These are phyloP conservation scores for Diloba caeruleocephala DNA, from an alignment of 2,888 invertebrate genomes.

Conservation along the genomic window DNA sequence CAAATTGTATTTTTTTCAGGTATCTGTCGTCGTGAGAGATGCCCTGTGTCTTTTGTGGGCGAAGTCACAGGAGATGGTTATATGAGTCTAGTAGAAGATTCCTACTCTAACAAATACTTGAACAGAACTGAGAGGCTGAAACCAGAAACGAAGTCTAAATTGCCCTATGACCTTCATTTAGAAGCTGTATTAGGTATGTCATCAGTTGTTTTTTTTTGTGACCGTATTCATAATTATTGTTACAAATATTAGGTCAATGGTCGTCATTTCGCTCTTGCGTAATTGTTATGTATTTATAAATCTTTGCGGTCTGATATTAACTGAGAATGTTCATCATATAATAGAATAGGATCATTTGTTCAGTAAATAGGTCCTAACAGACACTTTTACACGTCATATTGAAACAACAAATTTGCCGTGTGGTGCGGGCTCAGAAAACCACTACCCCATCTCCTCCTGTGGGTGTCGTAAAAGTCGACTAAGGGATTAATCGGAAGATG, in stretches of 20 bases:
- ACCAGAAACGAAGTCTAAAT: slow-evolving; percentile 73
- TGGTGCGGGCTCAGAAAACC: no score
- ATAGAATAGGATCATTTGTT: no score
- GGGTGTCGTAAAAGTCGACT: no score
- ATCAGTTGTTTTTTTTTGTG: slow-evolving; percentile 5
- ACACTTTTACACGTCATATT: no score
- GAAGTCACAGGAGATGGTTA: slow-evolving; percentile 96
- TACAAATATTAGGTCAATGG: slow-evolving; percentile 27
- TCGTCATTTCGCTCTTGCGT: slow-evolving; percentile 40
- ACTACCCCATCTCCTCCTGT: no score
- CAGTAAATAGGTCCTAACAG: no score
- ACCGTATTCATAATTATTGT: slow-evolving; percentile 10
- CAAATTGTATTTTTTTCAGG: slow-evolving; percentile 68
- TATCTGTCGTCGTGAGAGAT: slow-evolving; percentile 96
- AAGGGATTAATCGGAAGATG: no score
- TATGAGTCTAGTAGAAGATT: slow-evolving; percentile 91
- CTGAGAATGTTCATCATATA: no score
- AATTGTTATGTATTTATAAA: neutral
- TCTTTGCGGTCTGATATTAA: no score
- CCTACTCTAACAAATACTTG: slow-evolving; percentile 78
- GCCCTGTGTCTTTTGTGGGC: slow-evolving; percentile 97
- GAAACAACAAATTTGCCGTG: no score
- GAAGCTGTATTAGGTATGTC: slow-evolving; percentile 94
- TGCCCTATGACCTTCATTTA: slow-evolving; percentile 96
- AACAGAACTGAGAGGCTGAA: slow-evolving; percentile 76